phyloP scores from a whole-genome alignment of 2,797 vertebrate genomes.

The Scarus forsteni region DNA sequence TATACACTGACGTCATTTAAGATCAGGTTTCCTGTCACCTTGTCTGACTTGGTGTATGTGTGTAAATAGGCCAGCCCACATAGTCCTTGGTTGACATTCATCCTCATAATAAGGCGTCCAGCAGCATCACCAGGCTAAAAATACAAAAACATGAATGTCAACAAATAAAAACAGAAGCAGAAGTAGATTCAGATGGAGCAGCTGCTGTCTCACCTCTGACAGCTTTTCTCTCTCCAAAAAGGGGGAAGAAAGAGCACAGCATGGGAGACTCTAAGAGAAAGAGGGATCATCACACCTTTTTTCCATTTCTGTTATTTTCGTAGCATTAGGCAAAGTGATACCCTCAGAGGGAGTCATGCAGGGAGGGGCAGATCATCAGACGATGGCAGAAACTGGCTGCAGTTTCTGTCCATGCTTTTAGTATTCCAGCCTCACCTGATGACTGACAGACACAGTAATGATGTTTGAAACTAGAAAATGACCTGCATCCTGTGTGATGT shows the following conservation, averaged over 20 bases:
- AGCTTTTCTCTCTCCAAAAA: constrained; percentile 9
- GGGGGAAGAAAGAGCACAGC: constrained; percentile 6
- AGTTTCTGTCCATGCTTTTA: constrained; percentile 26
- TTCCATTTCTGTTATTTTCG: constrained; percentile 69
- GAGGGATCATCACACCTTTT: constrained; percentile 46
- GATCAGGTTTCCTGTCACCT: constrained; percentile 56
- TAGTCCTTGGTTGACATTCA: constrained; percentile 30
- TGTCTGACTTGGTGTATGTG: constrained; percentile 27
- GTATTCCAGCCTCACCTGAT: constrained; percentile 8
- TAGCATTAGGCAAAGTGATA: constrained; percentile 61
- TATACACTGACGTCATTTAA: constrained; percentile 28
- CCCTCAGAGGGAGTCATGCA: constrained; percentile 54
- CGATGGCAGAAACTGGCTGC: constrained; percentile 23
- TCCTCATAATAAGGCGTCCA: constrained; percentile 59
- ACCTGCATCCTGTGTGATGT: not conserved
- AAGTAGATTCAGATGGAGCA: constrained; percentile 38
- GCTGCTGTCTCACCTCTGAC: constrained; percentile 29
- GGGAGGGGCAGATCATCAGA: constrained; percentile 41
- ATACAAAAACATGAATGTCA: constrained; percentile 42
- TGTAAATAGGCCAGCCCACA: constrained; percentile 25
- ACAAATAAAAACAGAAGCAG: constrained; percentile 38
- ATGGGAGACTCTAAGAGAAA: constrained; percentile 33
- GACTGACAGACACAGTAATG: constrained; percentile 14
- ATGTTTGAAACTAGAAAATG: constrained; percentile 13
- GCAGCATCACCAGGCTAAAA: constrained; percentile 24